Base-by-base conservation (phyloP, 1,140 invertebrate genomes). In the Plutomurus gul region DNA sequence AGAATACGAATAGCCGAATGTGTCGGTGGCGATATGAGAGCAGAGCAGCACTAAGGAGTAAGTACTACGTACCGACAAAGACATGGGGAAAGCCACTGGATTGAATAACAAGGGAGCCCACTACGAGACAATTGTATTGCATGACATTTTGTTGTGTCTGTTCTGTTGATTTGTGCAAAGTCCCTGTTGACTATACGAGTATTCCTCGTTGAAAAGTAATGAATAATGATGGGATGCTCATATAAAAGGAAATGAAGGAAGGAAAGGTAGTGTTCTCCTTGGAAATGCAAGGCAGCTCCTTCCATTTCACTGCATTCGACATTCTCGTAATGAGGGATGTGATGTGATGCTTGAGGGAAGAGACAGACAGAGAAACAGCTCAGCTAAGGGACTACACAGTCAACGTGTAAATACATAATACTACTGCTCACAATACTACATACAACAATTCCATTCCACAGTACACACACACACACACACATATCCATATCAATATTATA, bases 231-330 rank as follows among this genome's bases (percentile, higher is more conserved):
- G 27, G 56, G 56, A 65, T 65, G 56, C 18, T 65, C 56, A 65
- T 65, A 65, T 65, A 65, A 65, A 65, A 65, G 56, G 56, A 65
- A 65, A 65, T 65, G 56, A 65, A 65, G 56, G 56, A 65, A 65
- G 56, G 30, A 65, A 65, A 65, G 11, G 25, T 33, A 65, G 43
- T 22, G 20, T 51, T 51, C 47, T 51, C 47, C 47, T 51, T 51
- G n/a, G 20, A 25, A 6, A 7, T 39, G 13, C 37, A 39, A 13
- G 20, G 8, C 16, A 51, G 13, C 47, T n/a, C 25, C 47, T 51
- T 51, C 47, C 47, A n/a, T 51, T 51, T 22, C 47, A 51, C 47
- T 51, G 25, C 47, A 51, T 51, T 51, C 47, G 25, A 51, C 47
- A 51, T 51, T 51, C 25, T 51, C 47, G 47, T 51, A 51, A 51